These are phyloP conservation scores for Coptodon rendalli DNA, from an alignment of 2,113 vertebrate genomes.

Conservation along the genomic window DNA sequence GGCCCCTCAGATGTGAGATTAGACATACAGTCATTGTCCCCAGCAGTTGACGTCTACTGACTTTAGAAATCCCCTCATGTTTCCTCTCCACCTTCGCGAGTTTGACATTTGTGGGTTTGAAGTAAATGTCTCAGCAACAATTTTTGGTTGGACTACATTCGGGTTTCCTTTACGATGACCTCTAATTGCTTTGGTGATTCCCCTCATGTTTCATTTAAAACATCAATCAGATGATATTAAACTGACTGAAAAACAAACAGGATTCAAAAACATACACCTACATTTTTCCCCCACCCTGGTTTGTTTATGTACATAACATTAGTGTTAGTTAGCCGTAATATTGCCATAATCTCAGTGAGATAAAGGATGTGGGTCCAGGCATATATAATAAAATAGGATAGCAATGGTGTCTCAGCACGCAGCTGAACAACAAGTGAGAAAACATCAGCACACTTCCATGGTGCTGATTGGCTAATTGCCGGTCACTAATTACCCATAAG, in stretches of 20 bases:
- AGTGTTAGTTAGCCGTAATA: neutral
- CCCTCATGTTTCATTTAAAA: neutral
- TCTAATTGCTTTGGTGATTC: neutral
- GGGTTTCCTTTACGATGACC: neutral
- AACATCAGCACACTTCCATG: neutral
- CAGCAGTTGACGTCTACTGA: fast-evolving
- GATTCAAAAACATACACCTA: neutral
- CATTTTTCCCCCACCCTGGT: neutral
- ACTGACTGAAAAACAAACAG: neutral
- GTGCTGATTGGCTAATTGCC: neutral
- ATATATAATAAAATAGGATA: neutral
- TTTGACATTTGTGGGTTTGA: neutral
- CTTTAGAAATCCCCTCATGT: neutral
- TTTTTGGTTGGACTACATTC: neutral
- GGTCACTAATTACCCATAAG: neutral
- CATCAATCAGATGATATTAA: neutral
- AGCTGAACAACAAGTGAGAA: neutral
- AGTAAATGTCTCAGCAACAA: neutral
- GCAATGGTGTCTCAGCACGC: neutral
- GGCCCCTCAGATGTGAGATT: neutral
- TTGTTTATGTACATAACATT: neutral
- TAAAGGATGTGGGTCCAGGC: neutral
- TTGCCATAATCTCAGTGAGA: neutral
- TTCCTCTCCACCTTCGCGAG: neutral
- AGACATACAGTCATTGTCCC: neutral